Percentiles rank a stretch among this genome's conserved stretches.
phyloP scores from a whole-genome alignment of 2,888 invertebrate species.

The Cylindroiulus punctatus region DNA sequence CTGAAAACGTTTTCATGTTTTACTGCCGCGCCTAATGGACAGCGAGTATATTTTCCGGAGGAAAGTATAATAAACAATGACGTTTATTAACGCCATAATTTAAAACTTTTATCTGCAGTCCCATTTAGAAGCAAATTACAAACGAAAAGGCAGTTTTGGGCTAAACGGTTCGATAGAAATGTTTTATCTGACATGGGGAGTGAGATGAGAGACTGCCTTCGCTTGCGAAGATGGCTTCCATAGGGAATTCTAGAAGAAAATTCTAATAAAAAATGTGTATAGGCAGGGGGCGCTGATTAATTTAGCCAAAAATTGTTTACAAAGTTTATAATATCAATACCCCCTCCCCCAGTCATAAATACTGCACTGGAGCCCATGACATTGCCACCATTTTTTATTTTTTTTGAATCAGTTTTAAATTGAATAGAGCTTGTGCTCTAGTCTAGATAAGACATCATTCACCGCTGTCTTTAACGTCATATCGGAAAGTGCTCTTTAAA shows the following conservation, averaged over 20 bases:
- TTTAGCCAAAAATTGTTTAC: neutral
- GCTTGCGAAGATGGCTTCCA: neutral
- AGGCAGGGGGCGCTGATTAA: neutral
- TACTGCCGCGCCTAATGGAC: neutral
- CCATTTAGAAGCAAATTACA: constrained; percentile 25
- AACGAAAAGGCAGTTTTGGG: neutral
- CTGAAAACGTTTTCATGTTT: constrained; percentile 43
- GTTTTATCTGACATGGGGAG: neutral
- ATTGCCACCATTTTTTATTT: no score
- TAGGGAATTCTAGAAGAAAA: neutral
- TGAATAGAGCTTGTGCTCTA: no score
- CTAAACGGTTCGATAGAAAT: constrained; percentile 30
- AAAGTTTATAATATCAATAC: no score
- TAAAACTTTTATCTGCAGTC: neutral
- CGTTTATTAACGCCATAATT: constrained; percentile 35
- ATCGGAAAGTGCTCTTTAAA: no score
- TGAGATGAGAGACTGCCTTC: neutral
- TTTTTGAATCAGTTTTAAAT: no score
- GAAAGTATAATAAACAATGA: constrained; percentile 4
- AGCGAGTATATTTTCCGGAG: constrained; percentile 1
- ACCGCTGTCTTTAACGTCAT: no score
- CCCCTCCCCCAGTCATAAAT: no score
- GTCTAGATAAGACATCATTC: no score
- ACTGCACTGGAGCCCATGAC: no score
- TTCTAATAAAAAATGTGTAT: neutral